Evolutionary conservation across 2,113 vertebrate genomes (phyloP), one percentile per base, ranked within the genome.

Genomic region (Apaloderma vittatum): DNA sequence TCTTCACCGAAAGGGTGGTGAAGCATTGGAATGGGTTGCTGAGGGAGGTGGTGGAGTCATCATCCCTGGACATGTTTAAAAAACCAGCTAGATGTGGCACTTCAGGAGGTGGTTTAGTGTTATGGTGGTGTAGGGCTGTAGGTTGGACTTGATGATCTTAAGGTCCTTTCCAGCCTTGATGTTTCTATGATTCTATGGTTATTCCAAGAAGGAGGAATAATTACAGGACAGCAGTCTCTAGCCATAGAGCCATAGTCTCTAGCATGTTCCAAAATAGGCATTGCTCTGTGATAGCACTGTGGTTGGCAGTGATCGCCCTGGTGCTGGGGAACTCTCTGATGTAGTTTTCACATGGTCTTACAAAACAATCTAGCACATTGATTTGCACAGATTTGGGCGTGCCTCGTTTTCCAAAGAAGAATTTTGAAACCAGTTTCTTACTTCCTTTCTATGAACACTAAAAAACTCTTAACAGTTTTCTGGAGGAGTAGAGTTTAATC

Each of bases 281-380:
- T 5, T 17, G 6, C 15, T 48, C 24, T 8, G 23, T 70, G 37
- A 61, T 12, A 37, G 43, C 4, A 2, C 26, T 52, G 45, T 40
- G 22, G 26, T 20, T 40, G 26, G 65, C 46, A 80, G 46, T 13
- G 46, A 48, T 8, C 0, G 0, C 17, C 6, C n/a, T 67, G 32
- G 9, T 34, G 26, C 36, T 37, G 16, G 8, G 37, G 32, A 93
- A 88, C 55, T 83, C 37, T 37, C 27, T 86, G 26, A 52, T 57
- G 61, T 16, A 3, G 3, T 91, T 90, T 83, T 82, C 73, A 87
- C 0, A 1, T 15, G 18, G 12, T 73, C 6, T 49, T 61, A 61
- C 10, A 11, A 48, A 74, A 76, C 74, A 51, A 15, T 2, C 26
- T n/a, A 73, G 27, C 12, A 5, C 16, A 51, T 11, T 13, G 43